These are phyloP conservation scores for Drymodes brunneopygia DNA, from an alignment of 2,113 vertebrate species.

Conservation along the genomic window DNA sequence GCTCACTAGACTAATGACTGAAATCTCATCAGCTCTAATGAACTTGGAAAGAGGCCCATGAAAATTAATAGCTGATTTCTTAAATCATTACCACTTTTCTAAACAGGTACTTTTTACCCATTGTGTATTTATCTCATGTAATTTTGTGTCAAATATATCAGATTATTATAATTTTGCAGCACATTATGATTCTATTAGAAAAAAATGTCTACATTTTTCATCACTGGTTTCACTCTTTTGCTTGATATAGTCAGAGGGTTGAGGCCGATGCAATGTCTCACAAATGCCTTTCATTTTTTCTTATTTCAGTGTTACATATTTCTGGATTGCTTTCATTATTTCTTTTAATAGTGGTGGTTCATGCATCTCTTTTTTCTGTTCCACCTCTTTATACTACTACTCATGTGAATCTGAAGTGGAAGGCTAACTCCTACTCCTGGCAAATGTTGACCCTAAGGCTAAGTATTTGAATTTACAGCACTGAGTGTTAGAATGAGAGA, in stretches of 20 bases:
- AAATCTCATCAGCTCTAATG: not conserved
- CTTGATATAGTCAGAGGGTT: not conserved
- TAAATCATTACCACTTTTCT: not conserved
- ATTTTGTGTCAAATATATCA: not conserved
- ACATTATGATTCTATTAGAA: not conserved
- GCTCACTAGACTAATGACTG: not conserved
- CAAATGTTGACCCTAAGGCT: constrained; percentile 23
- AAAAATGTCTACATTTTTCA: not conserved
- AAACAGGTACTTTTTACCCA: not conserved
- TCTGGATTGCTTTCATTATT: not conserved
- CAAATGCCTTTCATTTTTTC: not conserved
- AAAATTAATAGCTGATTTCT: not conserved
- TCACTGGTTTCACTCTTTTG: not conserved
- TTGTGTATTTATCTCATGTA: not conserved
- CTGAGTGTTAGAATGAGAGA: constrained; percentile 55
- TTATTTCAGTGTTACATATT: not conserved
- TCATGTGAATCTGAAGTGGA: not conserved
- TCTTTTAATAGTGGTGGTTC: not conserved
- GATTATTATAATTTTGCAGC: not conserved
- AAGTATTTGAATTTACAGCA: constrained; percentile 23
- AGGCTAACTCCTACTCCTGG: constrained; percentile 27
- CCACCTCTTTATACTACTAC: not conserved
- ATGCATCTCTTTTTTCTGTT: not conserved
- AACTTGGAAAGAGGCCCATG: not conserved
- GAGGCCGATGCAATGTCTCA: not conserved